phyloP scores from a whole-genome alignment of 1,140 invertebrate genomes.

The Cepaea nemoralis region DNA sequence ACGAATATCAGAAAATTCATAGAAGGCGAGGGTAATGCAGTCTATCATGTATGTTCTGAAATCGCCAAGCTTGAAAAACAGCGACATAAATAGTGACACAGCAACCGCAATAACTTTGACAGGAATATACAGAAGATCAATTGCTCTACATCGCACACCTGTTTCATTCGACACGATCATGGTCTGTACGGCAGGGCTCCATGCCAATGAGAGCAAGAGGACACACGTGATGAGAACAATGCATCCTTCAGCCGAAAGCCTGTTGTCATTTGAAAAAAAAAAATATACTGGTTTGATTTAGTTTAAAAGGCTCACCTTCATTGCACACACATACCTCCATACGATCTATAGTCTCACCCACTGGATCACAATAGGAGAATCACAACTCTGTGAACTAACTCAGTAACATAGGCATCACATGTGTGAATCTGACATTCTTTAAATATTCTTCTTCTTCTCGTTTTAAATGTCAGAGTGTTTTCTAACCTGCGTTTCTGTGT shows the following conservation, averaged over 20 bases:
- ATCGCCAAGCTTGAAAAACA: constrained; percentile 43
- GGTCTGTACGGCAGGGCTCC: constrained; percentile 43
- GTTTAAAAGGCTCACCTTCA: not conserved
- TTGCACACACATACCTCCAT: not conserved
- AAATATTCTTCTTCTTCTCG: too few relatives aligned
- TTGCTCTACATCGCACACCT: not conserved
- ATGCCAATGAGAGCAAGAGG: constrained; percentile 41
- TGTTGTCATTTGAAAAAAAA: not conserved
- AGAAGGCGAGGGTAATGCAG: constrained; percentile 21
- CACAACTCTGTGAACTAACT: too few relatives aligned
- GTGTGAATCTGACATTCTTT: too few relatives aligned
- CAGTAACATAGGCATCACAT: too few relatives aligned
- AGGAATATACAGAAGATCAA: constrained; percentile 36
- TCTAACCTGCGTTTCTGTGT: too few relatives aligned
- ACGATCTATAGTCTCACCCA: too few relatives aligned
- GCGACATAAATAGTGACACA: constrained; percentile 33
- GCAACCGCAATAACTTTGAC: constrained; percentile 34
- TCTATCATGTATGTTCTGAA: constrained; percentile 31
- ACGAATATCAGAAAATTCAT: constrained; percentile 19
- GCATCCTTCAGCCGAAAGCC: constrained; percentile 29
- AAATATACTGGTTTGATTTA: not conserved
- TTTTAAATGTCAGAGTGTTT: too few relatives aligned
- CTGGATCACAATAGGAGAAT: too few relatives aligned
- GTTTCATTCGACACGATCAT: not conserved
- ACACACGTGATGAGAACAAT: constrained; percentile 38